Conservation (phyloP, 2,113 vertebrate species). For the Carettochelys insculpta region DNA sequence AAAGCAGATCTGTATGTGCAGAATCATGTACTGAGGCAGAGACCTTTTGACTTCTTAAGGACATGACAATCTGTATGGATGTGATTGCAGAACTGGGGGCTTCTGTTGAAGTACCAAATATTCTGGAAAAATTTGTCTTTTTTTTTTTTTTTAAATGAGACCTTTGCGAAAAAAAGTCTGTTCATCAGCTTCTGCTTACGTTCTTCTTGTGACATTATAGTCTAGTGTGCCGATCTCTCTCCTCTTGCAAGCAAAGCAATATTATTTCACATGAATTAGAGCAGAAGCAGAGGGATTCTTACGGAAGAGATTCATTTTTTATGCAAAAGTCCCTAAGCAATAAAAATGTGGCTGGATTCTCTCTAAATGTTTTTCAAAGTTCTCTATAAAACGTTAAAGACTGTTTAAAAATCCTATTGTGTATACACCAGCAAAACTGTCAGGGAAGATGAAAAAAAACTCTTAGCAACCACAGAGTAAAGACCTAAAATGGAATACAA, state of each 20-base stretch:
- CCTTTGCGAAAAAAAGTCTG: neutral
- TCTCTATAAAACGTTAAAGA: constrained; percentile 1
- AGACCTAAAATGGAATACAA: neutral
- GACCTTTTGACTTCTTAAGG: accelerated
- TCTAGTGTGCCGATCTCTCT: accelerated
- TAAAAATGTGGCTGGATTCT: neutral
- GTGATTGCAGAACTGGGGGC: accelerated
- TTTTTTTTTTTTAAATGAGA: neutral
- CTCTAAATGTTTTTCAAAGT: neutral
- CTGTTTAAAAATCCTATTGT: neutral
- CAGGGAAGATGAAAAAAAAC: no score
- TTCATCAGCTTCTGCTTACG: neutral
- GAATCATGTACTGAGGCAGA: accelerated
- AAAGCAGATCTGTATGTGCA: neutral
- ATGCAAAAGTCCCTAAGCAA: neutral
- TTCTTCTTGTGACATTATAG: neutral
- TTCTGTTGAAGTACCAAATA: neutral
- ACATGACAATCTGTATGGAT: neutral
- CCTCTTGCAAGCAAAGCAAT: neutral
- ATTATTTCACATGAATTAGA: accelerated
- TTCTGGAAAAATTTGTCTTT: neutral
- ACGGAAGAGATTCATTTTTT: neutral
- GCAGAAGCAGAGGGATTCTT: neutral
- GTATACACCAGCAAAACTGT: neutral
- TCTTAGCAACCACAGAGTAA: neutral